Evolutionary conservation across 2,797 vertebrate genomes (phyloP), one percentile per base, ranked within the genome.

Genomic region (Huso huso): DNA sequence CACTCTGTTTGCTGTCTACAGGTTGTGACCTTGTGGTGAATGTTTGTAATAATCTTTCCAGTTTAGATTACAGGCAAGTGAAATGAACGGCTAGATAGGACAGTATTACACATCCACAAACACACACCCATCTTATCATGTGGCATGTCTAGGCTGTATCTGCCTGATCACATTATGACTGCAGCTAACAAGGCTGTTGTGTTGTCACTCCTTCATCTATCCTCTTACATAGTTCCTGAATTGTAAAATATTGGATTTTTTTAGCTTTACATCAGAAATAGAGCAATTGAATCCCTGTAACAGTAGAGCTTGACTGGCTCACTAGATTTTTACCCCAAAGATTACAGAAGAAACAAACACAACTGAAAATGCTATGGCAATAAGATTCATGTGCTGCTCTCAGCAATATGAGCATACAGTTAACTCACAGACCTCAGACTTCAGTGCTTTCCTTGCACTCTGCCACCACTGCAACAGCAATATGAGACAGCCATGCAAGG

Each of bases 221-320:
- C 23, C 10, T 10, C 66, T 59, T 63, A 70, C 18, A 10, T 1
- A 51, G 55, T 55, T 66, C 57, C 65, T n/a, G 61, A 53, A 23
- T 66, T 70, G 53, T 49, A 66, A 49, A 66, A 52, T 66, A 55
- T 63, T 63, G 61, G 48, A 10, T 49, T 57, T 12, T 11, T 50
- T 49, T 55, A 52, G 9, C 59, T 48, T 59, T 53, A 59, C 52
- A 52, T 62, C 59, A 61, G 65, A 63, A 61, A 70, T 64, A 61
- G 59, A 67, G 69, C 69, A 70, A 70, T 67, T 67, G 53, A 64
- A 70, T 67, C 69, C 52, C 11, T 13, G 53, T 51, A 70, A 63
- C 55, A 66, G 23, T 65, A 15, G 51, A 62, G 60, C 60, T 18
- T 59, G 50, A 59, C 58, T 62, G 49, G 50, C 55, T 58, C 55